Evolutionary conservation across 2,113 vertebrate species (phyloP).

Genomic region (Verasper variegatus): DNA sequence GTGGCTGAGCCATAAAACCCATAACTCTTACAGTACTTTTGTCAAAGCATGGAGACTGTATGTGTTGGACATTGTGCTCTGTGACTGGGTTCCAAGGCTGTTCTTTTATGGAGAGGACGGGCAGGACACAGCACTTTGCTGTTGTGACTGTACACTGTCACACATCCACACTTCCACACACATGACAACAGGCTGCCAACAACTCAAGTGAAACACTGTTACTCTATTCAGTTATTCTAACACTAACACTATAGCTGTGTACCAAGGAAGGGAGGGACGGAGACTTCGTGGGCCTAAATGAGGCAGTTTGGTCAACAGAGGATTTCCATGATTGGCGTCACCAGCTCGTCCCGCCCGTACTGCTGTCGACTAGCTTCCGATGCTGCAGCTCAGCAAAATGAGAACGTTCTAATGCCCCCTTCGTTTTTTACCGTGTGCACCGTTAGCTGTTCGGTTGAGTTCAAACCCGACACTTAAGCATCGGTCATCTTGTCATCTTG

Average conservation of each 20-base stretch:
- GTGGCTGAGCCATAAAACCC: constrained; percentile 52
- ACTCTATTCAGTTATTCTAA: not conserved
- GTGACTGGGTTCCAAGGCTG: constrained; percentile 21
- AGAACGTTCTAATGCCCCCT: too few relatives aligned
- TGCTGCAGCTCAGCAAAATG: too few relatives aligned
- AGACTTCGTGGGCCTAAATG: too few relatives aligned
- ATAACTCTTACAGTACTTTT: constrained; percentile 44
- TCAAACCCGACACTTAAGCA: too few relatives aligned
- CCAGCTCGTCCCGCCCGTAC: too few relatives aligned
- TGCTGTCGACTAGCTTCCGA: too few relatives aligned
- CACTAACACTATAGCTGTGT: not conserved
- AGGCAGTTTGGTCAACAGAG: too few relatives aligned
- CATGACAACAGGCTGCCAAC: constrained; percentile 32
- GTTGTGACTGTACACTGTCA: not conserved
- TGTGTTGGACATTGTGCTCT: constrained; percentile 21
- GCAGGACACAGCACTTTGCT: not conserved
- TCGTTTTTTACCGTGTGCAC: too few relatives aligned
- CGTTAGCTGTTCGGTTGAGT: too few relatives aligned
- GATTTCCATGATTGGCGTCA: too few relatives aligned
- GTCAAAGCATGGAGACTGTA: constrained; percentile 45
- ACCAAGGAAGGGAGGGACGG: not conserved
- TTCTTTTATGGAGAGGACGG: constrained; percentile 26
- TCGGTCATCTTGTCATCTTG: too few relatives aligned
- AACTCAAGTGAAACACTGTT: not conserved
- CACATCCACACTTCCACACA: constrained; percentile 12